Conservation (phyloP, 2,888 invertebrate species). For the Pristionchus arcanus region DNA sequence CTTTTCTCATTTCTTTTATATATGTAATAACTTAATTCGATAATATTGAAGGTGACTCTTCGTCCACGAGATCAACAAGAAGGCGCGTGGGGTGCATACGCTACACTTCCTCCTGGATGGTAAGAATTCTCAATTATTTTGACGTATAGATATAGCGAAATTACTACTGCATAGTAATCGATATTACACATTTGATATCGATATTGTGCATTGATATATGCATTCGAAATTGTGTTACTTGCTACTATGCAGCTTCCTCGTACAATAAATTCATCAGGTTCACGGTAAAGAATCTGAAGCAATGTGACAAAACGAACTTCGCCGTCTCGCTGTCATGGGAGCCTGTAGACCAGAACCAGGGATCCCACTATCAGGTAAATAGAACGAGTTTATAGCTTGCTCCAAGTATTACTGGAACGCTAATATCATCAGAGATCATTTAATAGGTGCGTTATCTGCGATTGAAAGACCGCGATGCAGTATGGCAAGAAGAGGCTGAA, state of each 20-base stretch:
- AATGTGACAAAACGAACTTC: slow-evolving; percentile 77
- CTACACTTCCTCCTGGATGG: slow-evolving; percentile 79
- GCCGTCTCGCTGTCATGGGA: slow-evolving; percentile 79
- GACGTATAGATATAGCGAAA: too few relatives aligned
- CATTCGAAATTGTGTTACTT: too few relatives aligned
- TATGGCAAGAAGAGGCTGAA: slow-evolving; percentile 75
- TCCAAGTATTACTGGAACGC: neutral
- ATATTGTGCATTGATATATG: too few relatives aligned
- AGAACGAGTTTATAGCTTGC: too few relatives aligned
- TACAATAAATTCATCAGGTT: slow-evolving; percentile 60
- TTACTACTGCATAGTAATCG: too few relatives aligned
- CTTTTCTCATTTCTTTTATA: neutral
- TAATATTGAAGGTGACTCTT: slow-evolving; percentile 18
- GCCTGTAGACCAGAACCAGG: slow-evolving; percentile 75
- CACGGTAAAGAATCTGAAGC: slow-evolving; percentile 76
- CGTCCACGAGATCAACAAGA: slow-evolving; percentile 52
- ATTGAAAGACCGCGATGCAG: slow-evolving; percentile 69
- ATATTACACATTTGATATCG: too few relatives aligned
- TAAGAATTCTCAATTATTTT: neutral
- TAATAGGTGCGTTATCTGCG: slow-evolving; percentile 74
- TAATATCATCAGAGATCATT: neutral
- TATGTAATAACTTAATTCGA: neutral
- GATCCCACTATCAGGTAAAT: slow-evolving; percentile 76
- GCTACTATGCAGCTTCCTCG: too few relatives aligned
- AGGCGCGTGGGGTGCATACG: slow-evolving; percentile 78